A percentile compares a stretch with the other conserved stretches of the same genome.
Conservation (phyloP, 2,113 vertebrate genomes). For the Colinus virginianus region DNA sequence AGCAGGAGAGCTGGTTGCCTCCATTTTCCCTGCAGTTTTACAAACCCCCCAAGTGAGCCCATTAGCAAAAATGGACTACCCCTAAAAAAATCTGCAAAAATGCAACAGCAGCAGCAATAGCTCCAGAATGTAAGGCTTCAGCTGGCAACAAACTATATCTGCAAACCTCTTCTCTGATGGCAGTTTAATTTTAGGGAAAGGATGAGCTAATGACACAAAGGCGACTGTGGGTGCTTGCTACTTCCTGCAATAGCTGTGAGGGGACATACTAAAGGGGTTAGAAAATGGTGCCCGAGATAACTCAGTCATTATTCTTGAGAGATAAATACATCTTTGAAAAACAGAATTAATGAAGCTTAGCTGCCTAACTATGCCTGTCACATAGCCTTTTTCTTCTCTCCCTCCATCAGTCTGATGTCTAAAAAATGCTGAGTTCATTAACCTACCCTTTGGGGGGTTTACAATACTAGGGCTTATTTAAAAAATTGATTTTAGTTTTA, state of each 20-base stretch:
- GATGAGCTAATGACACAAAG: background rate
- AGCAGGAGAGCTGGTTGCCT: slow-evolving; percentile 18
- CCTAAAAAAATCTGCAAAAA: background rate
- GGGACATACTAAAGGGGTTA: background rate
- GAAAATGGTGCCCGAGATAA: background rate
- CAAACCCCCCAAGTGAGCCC: slow-evolving; percentile 17
- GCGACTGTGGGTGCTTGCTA: background rate
- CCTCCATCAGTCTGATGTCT: background rate
- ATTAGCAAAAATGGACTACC: slow-evolving; percentile 11
- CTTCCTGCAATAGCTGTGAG: background rate
- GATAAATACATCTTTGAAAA: slow-evolving; percentile 17
- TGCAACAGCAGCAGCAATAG: background rate
- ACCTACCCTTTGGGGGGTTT: rapidly evolving
- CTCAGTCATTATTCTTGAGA: slow-evolving; percentile 1
- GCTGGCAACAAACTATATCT: slow-evolving; percentile 14
- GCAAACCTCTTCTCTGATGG: slow-evolving; percentile 22
- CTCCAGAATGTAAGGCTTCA: background rate
- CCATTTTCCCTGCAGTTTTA: background rate
- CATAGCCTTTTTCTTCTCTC: background rate
- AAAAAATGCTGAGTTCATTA: background rate
- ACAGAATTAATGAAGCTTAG: slow-evolving; percentile 20
- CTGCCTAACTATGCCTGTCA: background rate
- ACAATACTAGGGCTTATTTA: background rate
- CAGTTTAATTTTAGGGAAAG: slow-evolving; percentile 6
- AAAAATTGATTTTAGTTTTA: background rate